Base-by-base conservation (phyloP, 2,888 invertebrate species). In the Bedellia somnulentella region DNA sequence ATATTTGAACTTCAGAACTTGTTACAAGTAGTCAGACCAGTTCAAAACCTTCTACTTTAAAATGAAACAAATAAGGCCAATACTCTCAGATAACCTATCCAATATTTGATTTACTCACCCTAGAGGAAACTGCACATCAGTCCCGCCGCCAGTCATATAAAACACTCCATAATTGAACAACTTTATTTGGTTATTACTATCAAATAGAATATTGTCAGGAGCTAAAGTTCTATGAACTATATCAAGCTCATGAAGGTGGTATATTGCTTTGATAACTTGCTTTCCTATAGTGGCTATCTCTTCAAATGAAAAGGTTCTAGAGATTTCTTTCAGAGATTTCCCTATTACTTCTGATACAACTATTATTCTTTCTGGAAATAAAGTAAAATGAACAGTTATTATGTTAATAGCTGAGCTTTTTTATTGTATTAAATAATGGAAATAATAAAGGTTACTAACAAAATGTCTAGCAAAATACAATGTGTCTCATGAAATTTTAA, bases 101-200 rank as follows among this genome's bases (percentile, higher is more conserved):
- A n/a, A n/a, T n/a, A n/a, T n/a, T n/a, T n/a, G n/a, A n/a, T n/a
- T n/a, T 35, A 58, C 79, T 61, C 70, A 87, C 85, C 90, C 86
- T 42, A 90, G 81, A 35, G 96, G 95, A 80, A 97, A 96, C 9
- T 89, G 83, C 2, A 97, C 93, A 56, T 91, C 85, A 48, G 80
- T 83, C 9, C 94, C 95, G 51, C 80, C 79, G 43, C 86, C 87
- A 10, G 95, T 94, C 89, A 96, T 93, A 45, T 89, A 85, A 60
- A 87, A 93, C 42, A 96, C 66, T n/a, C 96, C 97, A 77, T 90
- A 96, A 61, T 94, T 93, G 45, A 91, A 92, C 18, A 98, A 58
- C 53, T 95, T 93, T 0, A 91, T 85, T 50, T 83, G 79, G 23
- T 85, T 83, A 48, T 81, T 70, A 25, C 73, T 73, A 49, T 89